A percentile compares a stretch with the other conserved stretches of the same genome.
phyloP scores from a whole-genome alignment of 2,113 vertebrate species.

The Puma concolor region DNA sequence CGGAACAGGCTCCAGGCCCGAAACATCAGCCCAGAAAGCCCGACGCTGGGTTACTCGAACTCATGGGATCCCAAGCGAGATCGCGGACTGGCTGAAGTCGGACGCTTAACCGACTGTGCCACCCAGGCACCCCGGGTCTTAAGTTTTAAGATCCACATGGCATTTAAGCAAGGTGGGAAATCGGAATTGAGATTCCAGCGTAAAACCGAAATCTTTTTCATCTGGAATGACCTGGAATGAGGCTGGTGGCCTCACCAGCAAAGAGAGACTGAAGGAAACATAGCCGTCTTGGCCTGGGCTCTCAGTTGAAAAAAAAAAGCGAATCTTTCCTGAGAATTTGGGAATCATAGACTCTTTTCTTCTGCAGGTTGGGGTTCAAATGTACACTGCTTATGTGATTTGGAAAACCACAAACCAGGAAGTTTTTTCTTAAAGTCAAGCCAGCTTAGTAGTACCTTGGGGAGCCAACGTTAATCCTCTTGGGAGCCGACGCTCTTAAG shows the following conservation, averaged over 20 bases:
- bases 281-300: not conserved
- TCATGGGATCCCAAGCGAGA: no score
- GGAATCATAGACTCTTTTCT: not conserved
- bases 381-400: not conserved
- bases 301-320: not conserved
- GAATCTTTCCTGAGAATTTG: not conserved
- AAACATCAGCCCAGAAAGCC: no score
- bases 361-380: not conserved
- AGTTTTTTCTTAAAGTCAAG: not conserved
- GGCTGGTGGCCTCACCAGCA: not conserved
- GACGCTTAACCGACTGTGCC: no score
- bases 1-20: no score
- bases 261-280: not conserved
- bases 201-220: not conserved
- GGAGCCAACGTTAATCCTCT: not conserved
- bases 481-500: not conserved
- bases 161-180: not conserved
- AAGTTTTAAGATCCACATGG: not conserved
- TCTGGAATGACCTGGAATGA: no score
- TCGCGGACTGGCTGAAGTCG: no score
- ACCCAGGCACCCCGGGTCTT: not conserved
- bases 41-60: no score
- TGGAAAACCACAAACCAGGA: not conserved
- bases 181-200: not conserved
- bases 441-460: not conserved